Evolutionary conservation across 35 echinoderm and acorn worm genomes (phyloP).

Genomic region (Lytechinus variegatus): DNA sequence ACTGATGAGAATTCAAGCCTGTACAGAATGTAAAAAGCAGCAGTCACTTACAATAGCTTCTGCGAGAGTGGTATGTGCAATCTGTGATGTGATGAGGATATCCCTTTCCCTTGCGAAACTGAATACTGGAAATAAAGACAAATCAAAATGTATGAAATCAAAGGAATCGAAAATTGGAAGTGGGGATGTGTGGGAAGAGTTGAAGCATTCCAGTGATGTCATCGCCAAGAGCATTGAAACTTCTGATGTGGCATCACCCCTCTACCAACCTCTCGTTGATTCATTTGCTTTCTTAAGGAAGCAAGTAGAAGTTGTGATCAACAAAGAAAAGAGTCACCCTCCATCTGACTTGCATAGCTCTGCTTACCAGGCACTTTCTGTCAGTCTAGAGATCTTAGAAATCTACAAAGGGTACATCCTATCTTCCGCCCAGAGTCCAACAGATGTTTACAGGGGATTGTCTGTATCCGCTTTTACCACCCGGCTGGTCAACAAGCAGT

Average conservation of each 20-base stretch:
- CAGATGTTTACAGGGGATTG: conserved; percentile 22
- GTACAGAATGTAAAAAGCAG: background rate
- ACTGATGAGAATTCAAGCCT: background rate
- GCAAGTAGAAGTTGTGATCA: conserved; percentile 38
- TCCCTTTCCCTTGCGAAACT: background rate
- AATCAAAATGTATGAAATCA: background rate
- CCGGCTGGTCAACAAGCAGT: conserved; percentile 60
- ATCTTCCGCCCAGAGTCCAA: background rate
- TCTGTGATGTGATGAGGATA: background rate
- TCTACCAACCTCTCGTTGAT: conserved; percentile 60
- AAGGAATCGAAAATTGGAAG: background rate
- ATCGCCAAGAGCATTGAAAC: conserved; percentile 73
- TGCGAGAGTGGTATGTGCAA: background rate
- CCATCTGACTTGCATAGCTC: conserved; percentile 34
- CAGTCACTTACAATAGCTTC: background rate
- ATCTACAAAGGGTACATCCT: conserved; percentile 49
- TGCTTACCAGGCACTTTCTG: conserved; percentile 44
- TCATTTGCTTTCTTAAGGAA: conserved; percentile 73
- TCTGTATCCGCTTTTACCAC: conserved; percentile 17
- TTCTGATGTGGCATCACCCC: background rate
- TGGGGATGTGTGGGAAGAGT: background rate
- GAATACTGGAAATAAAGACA: background rate
- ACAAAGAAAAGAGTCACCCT: background rate
- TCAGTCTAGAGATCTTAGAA: conserved; percentile 65
- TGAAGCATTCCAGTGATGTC: background rate